Base-by-base conservation (phyloP, 2,113 vertebrate genomes). In the Ranitomeya variabilis region DNA sequence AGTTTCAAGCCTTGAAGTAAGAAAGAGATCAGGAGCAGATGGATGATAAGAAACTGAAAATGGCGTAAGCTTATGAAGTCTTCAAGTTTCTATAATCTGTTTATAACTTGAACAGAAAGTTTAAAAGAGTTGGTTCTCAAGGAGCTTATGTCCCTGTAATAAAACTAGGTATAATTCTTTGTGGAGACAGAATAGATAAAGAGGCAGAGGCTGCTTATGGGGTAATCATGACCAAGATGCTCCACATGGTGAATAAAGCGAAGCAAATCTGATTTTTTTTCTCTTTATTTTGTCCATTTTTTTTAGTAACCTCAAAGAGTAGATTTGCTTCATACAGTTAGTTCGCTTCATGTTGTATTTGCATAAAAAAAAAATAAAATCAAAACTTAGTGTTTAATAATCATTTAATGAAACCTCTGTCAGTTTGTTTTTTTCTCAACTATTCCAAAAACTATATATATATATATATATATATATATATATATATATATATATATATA, bases 1-100 rank as follows among this genome's bases (percentile, higher is more conserved):
- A 76, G 55, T 76, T 76, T 86, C 54, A 67, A 84, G 82, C 82
- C 64, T 71, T 69, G n/a, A 84, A 84, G 81, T 84, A 55, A 84
- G 82, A 84, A 55, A 71, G 21, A 84, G 66, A 84, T 71, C 64
- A 84, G n/a, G 64, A 84, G 51, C 45, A 84, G 82, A 71, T 67
- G 66, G 82, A 54, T 55, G 82, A 84, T 71, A 84, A 71, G 82
- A 54, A 69, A 84, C 45, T 26, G 60, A 84, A 84, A 84, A 71
- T 8, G 21, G 45, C 82, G 12, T 55, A 54, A 71, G 82, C 82
- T 84, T 84, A 84, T 84, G 45, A 84, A 84, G 64, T 71, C 82
- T 84, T 84, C 82, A 84, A 84, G 64, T 84, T 69, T 71, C 51
- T 84, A 18, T 84, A 60, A 84, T 66, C 45, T 84, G 64, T 51